Percentiles rank a stretch among this genome's conserved stretches.
Conservation (phyloP, 2,797 vertebrate genomes). For the Gymnoscopelus microlampas region DNA sequence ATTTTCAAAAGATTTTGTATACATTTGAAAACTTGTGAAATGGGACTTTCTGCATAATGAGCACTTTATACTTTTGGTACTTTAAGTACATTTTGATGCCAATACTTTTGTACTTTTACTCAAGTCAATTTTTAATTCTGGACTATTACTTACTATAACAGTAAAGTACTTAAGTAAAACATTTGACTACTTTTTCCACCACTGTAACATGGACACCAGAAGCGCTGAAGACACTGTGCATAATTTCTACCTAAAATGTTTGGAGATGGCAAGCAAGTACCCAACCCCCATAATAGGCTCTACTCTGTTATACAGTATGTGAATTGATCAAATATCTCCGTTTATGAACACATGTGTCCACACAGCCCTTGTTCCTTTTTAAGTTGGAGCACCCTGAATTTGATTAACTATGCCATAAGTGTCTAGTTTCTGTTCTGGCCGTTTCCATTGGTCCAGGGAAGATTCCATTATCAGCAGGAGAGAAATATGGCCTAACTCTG, state of each 20-base stretch:
- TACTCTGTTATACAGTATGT: not conserved
- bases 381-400: not conserved
- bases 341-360: constrained; percentile 26
- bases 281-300: too few relatives aligned
- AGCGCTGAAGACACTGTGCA: not conserved
- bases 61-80: too few relatives aligned
- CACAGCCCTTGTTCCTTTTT: constrained; percentile 23
- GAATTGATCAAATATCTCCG: constrained; percentile 12
- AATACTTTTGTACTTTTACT: too few relatives aligned
- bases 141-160: too few relatives aligned
- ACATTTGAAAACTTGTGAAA: too few relatives aligned
- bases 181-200: too few relatives aligned
- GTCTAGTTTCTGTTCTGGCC: not conserved
- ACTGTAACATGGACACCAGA: too few relatives aligned
- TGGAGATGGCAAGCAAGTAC: not conserved
- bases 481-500: constrained; percentile 20
- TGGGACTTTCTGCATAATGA: too few relatives aligned
- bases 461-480: constrained; percentile 29
- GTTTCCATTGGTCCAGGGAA: not conserved
- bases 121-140: too few relatives aligned
- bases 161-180: too few relatives aligned
- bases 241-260: not conserved
- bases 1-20: too few relatives aligned
- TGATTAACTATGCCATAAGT: constrained; percentile 17
- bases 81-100: too few relatives aligned